These are phyloP conservation scores for Thereva nobilitata DNA, from an alignment of 2,888 invertebrate genomes.

Conservation along the genomic window DNA sequence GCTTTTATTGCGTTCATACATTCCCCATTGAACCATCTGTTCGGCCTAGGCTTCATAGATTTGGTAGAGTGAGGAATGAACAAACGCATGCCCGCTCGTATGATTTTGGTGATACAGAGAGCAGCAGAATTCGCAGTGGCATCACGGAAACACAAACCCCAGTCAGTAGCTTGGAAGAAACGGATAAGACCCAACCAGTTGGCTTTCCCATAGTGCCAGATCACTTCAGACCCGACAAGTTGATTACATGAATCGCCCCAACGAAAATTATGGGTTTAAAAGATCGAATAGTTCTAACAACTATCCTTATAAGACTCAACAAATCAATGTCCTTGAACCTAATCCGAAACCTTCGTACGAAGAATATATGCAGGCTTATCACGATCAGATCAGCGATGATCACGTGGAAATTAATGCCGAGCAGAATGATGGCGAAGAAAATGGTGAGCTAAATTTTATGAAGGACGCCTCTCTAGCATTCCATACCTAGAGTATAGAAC, in stretches of 20 bases:
- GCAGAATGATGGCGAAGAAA: slow-evolving; percentile 9
- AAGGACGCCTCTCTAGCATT: slow-evolving; percentile 35
- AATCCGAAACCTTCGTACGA: neutral
- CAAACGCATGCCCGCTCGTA: too few species aligned
- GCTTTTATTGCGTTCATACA: too few species aligned
- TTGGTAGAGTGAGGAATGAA: too few species aligned
- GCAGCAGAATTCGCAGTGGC: too few species aligned
- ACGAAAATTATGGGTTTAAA: slow-evolving; percentile 1
- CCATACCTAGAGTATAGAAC: slow-evolving; percentile 35
- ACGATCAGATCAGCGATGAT: neutral
- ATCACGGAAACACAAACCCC: too few species aligned
- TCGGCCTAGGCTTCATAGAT: too few species aligned
- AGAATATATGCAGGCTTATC: neutral
- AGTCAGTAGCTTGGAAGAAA: too few species aligned
- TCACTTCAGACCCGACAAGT: slow-evolving; percentile 30
- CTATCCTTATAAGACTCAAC: neutral
- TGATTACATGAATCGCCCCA: slow-evolving; percentile 35
- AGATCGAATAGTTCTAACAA: slow-evolving; percentile 6
- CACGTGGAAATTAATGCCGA: neutral
- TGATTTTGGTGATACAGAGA: too few species aligned
- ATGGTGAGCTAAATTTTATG: slow-evolving; percentile 35
- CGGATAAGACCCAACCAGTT: too few species aligned
- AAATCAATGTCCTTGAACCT: slow-evolving; percentile 11
- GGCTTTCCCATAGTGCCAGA: too few species aligned
- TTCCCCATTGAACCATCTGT: too few species aligned